Evolutionary conservation across 2,888 invertebrate genomes (phyloP).

Genomic region (Ochropacha duplaris): DNA sequence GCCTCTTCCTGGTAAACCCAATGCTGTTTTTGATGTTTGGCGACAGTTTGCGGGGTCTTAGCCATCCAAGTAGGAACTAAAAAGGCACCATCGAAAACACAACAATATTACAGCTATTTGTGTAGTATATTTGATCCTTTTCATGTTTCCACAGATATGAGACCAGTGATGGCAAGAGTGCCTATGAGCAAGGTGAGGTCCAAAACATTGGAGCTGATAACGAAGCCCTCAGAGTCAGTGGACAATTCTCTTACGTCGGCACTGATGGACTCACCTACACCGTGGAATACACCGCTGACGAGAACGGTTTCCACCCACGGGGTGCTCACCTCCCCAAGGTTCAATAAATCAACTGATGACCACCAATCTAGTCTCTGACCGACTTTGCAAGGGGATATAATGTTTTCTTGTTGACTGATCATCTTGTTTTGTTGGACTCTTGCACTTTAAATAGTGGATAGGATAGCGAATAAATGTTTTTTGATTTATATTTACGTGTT

Average conservation of each 20-base stretch:
- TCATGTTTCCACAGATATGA: conserved; percentile 34
- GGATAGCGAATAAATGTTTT: conserved; percentile 36
- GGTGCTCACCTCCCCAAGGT: conserved; percentile 9
- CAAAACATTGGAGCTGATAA: conserved; percentile 54
- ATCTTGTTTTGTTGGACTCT: conserved; percentile 22
- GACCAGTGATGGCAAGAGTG: conserved; percentile 59
- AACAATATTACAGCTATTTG: too few relatives aligned
- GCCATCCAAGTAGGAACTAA: too few relatives aligned
- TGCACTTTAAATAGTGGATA: conserved; percentile 28
- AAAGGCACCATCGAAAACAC: too few relatives aligned
- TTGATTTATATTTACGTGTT: conserved; percentile 17
- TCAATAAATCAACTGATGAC: not conserved
- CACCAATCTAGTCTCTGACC: conserved; percentile 25
- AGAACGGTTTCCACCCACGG: conserved; percentile 78
- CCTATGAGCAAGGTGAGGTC: conserved; percentile 38
- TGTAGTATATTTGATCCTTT: conserved; percentile 4
- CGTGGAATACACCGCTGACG: conserved; percentile 76
- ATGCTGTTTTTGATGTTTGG: too few relatives aligned
- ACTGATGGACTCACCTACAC: conserved; percentile 72
- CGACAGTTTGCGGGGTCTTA: too few relatives aligned
- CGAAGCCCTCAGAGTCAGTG: conserved; percentile 53
- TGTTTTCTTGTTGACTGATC: conserved; percentile 20
- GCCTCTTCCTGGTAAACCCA: too few relatives aligned
- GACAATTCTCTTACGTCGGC: conserved; percentile 62
- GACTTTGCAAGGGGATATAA: conserved; percentile 18